Conservation (phyloP, 1,140 invertebrate species). For the Manduca sexta region DNA sequence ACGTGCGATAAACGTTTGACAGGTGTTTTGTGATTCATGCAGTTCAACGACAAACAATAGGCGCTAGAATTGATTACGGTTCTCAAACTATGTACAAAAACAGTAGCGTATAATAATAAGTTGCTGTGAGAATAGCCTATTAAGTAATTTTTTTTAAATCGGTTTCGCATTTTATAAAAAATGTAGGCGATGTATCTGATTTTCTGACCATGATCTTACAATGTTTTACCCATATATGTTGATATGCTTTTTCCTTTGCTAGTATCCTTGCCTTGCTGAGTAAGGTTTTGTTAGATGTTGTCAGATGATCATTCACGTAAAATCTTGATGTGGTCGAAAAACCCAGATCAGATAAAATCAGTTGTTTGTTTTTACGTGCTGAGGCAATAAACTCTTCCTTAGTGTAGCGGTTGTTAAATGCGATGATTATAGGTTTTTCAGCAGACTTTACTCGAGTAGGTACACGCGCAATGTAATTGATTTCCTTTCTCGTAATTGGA, state of each 20-base stretch:
- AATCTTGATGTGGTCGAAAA: background rate
- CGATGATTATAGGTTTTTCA: constrained; percentile 16
- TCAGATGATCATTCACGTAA: constrained; percentile 25
- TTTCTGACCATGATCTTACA: constrained; percentile 27
- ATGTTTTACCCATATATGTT: constrained; percentile 24
- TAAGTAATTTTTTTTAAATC: no score
- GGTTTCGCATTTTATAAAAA: no score
- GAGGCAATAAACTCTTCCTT: constrained; percentile 22
- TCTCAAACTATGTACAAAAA: no score
- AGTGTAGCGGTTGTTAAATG: constrained; percentile 17
- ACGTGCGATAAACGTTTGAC: no score
- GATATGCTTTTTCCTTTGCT: constrained; percentile 19
- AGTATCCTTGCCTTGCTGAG: constrained; percentile 14
- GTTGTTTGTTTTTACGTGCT: constrained; percentile 9
- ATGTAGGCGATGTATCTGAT: constrained; percentile 13
- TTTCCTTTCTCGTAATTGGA: constrained; percentile 15
- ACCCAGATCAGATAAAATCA: constrained; percentile 4
- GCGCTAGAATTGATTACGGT: no score
- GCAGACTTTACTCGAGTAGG: constrained; percentile 12
- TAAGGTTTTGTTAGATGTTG: constrained; percentile 18
- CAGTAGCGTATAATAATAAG: no score
- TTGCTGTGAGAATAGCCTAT: no score
- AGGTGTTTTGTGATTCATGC: no score
- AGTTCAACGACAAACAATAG: no score
- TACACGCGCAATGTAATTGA: constrained; percentile 23